Conservation (phyloP, 2,113 vertebrate genomes). For the Odocoileus hemionus region DNA sequence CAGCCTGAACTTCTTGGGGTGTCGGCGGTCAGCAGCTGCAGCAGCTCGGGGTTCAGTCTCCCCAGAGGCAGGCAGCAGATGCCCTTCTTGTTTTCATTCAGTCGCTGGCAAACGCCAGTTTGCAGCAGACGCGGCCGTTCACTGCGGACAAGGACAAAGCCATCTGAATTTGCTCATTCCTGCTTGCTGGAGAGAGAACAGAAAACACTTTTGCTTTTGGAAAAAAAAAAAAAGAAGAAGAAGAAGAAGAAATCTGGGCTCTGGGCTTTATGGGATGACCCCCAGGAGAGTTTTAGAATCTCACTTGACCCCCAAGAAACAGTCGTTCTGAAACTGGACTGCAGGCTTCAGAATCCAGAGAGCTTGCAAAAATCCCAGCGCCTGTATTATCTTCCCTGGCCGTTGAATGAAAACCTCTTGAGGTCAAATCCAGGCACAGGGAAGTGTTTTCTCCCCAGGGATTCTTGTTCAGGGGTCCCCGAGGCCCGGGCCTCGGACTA, state of each 20-base stretch:
- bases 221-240: not conserved
- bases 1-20: not conserved
- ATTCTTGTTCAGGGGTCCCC: fast-evolving
- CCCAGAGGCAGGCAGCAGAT: not conserved
- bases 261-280: not conserved
- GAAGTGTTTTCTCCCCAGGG: no score
- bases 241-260: not conserved
- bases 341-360: not conserved
- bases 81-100: not conserved
- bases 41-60: not conserved
- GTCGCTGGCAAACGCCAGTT: fast-evolving
- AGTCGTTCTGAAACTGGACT: not conserved
- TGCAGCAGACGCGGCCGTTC: fast-evolving
- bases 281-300: not conserved
- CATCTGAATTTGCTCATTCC: not conserved
- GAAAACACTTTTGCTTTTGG: not conserved
- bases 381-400: no score
- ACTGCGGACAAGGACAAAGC: fast-evolving
- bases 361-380: not conserved
- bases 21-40: not conserved
- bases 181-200: not conserved
- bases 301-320: fast-evolving
- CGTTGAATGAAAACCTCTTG: not conserved
- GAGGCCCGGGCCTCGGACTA: fast-evolving
- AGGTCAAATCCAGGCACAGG: not conserved